Percentiles rank a stretch among this genome's conserved stretches.
phyloP scores from a whole-genome alignment of 2,113 vertebrate species.

The Plectropomus leopardus region DNA sequence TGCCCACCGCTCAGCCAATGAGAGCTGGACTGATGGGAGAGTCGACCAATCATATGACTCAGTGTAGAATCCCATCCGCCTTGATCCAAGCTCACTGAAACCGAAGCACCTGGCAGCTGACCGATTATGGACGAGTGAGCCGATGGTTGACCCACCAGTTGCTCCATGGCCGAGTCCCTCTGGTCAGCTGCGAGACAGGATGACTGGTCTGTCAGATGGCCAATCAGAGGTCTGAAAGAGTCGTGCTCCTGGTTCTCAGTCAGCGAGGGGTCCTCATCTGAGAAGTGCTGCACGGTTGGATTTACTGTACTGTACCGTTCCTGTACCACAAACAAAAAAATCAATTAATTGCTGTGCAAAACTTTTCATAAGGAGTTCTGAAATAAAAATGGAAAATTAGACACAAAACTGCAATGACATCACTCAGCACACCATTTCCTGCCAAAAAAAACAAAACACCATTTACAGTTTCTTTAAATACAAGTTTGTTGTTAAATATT shows the following conservation, averaged over 20 bases:
- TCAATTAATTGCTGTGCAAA: not conserved
- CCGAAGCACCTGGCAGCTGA: not conserved
- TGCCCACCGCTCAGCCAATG: conserved; percentile 36
- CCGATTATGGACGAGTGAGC: conserved; percentile 75
- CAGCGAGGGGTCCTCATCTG: conserved; percentile 2
- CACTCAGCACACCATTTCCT: not conserved
- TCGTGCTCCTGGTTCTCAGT: not conserved
- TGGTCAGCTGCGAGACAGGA: conserved; percentile 52
- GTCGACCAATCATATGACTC: conserved; percentile 62
- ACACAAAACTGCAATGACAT: not conserved
- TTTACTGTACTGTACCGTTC: conserved; percentile 1
- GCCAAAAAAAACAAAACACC: too few relatives aligned
- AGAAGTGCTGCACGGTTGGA: conserved; percentile 24
- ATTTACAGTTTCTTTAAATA: not conserved
- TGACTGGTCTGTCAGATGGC: conserved; percentile 62
- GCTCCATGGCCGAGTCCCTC: conserved; percentile 42
- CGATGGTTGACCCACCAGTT: conserved; percentile 62
- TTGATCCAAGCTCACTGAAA: not conserved
- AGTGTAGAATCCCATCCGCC: conserved; percentile 64
- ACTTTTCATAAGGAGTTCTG: not conserved
- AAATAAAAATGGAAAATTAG: not conserved
- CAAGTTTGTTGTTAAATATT: not conserved
- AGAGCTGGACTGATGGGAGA: conserved; percentile 40
- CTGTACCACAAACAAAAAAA: conserved; percentile 24
- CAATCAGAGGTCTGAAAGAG: conserved; percentile 73